phyloP scores from a whole-genome alignment of 2,888 invertebrate genomes.

The Drosophila borealis region DNA sequence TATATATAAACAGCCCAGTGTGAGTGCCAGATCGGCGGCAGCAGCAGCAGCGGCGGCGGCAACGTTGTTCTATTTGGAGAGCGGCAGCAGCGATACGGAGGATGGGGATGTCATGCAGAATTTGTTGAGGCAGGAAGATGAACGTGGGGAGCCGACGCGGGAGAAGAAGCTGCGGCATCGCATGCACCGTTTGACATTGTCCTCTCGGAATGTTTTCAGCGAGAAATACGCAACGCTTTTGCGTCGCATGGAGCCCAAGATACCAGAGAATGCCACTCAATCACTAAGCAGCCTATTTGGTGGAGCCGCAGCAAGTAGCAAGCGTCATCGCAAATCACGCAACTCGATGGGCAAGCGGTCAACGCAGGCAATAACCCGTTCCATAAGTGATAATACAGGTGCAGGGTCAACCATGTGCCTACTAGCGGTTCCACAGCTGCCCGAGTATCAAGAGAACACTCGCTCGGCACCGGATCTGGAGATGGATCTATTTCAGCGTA shows the following conservation, averaged over 20 bases:
- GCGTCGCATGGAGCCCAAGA: slow-evolving; percentile 83
- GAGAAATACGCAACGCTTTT: slow-evolving; percentile 88
- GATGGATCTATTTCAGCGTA: slow-evolving; percentile 53
- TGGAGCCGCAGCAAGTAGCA: slow-evolving; percentile 32
- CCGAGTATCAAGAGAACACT: slow-evolving; percentile 68
- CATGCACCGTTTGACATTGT: slow-evolving; percentile 88
- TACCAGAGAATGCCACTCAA: slow-evolving; percentile 84
- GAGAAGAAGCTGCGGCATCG: slow-evolving; percentile 86
- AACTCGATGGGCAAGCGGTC: slow-evolving; percentile 38
- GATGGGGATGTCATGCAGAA: slow-evolving; percentile 84
- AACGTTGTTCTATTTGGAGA: slow-evolving; percentile 73
- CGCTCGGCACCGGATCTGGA: slow-evolving; percentile 77
- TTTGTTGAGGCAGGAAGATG: slow-evolving; percentile 87
- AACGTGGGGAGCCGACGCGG: slow-evolving; percentile 85
- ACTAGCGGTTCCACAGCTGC: slow-evolving; percentile 54
- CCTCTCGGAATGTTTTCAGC: slow-evolving; percentile 87
- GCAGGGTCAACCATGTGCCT: slow-evolving; percentile 45
- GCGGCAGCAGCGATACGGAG: slow-evolving; percentile 67
- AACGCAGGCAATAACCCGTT: slow-evolving; percentile 72
- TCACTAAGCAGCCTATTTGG: slow-evolving; percentile 86
- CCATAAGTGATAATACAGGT: slow-evolving; percentile 80
- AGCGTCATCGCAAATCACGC: slow-evolving; percentile 65
- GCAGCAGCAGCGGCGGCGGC: slow-evolving; percentile 60
- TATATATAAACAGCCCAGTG: slow-evolving; percentile 59
- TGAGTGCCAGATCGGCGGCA: slow-evolving; percentile 46